Conservation (phyloP, 2,888 invertebrate genomes). For the Anoncus sp. region DNA sequence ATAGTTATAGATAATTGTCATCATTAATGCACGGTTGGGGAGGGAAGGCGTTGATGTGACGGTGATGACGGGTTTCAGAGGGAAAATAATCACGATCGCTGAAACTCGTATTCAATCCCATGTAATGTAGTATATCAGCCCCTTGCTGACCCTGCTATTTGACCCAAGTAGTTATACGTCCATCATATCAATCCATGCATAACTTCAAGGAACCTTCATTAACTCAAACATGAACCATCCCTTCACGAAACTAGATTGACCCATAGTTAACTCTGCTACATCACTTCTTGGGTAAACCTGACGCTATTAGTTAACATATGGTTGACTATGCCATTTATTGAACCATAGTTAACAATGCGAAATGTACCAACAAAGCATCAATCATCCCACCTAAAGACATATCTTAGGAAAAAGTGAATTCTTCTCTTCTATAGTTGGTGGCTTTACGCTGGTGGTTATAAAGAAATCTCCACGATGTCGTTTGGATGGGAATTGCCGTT, state of each 20-base stretch:
- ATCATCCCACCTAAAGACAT: neutral
- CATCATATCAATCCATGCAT: too few species aligned
- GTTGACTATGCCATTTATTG: neutral
- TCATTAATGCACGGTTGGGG: neutral
- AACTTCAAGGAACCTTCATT: too few species aligned
- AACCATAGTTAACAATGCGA: neutral
- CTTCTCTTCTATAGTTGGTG: neutral
- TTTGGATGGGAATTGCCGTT: constrained; percentile 14
- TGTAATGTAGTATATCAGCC: neutral
- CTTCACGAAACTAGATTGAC: neutral
- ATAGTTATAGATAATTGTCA: constrained; percentile 16
- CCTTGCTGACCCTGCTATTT: neutral
- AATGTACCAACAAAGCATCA: neutral
- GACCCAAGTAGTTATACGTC: too few species aligned
- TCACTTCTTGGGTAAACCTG: neutral
- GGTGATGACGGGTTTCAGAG: neutral
- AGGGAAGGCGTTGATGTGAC: neutral
- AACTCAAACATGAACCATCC: too few species aligned
- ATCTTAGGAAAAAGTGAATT: neutral
- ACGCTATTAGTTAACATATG: neutral
- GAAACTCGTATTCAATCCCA: neutral
- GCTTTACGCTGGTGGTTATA: neutral
- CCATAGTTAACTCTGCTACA: neutral
- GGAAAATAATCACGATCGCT: neutral
- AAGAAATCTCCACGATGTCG: neutral